A percentile compares a stretch with the other conserved stretches of the same genome.
Conservation (phyloP, 2,113 vertebrate species). For the Psittacus erithacus region DNA sequence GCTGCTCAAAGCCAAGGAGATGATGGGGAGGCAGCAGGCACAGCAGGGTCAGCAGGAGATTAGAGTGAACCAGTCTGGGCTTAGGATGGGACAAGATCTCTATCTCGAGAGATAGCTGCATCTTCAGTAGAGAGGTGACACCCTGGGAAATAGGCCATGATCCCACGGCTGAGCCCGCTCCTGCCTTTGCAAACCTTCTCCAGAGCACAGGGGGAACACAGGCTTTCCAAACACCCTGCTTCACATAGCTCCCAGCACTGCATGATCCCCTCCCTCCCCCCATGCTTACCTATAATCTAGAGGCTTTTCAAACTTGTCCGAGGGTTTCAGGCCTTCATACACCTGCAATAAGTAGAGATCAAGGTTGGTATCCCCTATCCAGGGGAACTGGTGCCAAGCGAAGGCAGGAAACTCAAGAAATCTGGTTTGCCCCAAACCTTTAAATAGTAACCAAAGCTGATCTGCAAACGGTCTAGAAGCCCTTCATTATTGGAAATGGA, state of each 20-base stretch:
- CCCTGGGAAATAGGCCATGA: neutral
- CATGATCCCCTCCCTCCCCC: neutral
- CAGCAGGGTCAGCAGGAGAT: neutral
- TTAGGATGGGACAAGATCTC: neutral
- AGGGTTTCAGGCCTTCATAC: constrained; percentile 96
- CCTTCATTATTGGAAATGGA: neutral
- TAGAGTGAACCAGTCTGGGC: neutral
- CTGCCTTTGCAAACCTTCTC: neutral
- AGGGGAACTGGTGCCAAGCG: neutral
- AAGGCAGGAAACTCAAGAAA: neutral
- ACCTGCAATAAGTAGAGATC: constrained; percentile 78
- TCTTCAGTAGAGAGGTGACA: neutral
- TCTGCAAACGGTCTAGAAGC: neutral
- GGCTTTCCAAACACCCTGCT: neutral
- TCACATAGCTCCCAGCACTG: neutral
- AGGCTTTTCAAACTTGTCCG: constrained; percentile 94
- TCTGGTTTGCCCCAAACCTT: neutral
- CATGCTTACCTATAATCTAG: constrained; percentile 89
- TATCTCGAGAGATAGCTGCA: neutral
- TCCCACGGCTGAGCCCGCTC: neutral
- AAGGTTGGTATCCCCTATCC: neutral
- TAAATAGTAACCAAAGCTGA: neutral
- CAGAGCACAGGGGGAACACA: neutral
- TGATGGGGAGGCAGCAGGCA: neutral
- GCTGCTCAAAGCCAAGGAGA: neutral